Percentiles rank a stretch among this genome's conserved stretches.
Evolutionary conservation across 2,113 vertebrate species (phyloP).

Genomic region (Etia nguti): DNA sequence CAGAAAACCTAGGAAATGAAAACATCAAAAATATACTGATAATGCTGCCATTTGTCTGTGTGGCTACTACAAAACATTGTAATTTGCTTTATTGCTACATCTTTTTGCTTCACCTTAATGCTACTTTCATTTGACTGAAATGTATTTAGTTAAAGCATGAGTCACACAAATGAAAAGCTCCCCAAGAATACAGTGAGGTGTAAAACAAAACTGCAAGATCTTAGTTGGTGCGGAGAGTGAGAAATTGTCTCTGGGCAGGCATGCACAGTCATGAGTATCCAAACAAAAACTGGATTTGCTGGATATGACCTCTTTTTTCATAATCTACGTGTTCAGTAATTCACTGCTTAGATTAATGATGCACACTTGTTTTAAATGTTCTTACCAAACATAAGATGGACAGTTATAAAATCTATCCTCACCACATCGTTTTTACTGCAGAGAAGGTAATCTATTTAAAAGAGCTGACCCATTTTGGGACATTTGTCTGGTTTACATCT

Average conservation of each 20-base stretch:
- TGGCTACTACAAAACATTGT: background rate
- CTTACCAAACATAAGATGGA: background rate
- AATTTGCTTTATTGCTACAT: background rate
- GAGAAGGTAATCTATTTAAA: background rate
- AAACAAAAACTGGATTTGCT: background rate
- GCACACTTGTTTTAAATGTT: background rate
- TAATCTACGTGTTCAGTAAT: background rate
- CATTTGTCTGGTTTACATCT: background rate
- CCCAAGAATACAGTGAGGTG: background rate
- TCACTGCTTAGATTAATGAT: background rate
- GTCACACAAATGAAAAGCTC: background rate
- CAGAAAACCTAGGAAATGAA: background rate
- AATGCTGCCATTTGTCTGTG: background rate
- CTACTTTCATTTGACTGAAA: background rate
- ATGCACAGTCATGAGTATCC: background rate
- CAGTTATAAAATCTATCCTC: background rate
- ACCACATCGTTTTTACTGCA: background rate
- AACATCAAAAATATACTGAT: background rate
- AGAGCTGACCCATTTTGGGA: background rate
- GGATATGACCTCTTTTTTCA: background rate
- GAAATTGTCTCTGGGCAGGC: background rate
- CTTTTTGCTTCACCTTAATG: background rate
- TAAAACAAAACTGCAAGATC: background rate
- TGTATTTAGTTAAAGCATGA: background rate
- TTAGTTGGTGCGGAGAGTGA: background rate